Conservation (phyloP, 2,797 vertebrate species). For the Alcedo atthis region DNA sequence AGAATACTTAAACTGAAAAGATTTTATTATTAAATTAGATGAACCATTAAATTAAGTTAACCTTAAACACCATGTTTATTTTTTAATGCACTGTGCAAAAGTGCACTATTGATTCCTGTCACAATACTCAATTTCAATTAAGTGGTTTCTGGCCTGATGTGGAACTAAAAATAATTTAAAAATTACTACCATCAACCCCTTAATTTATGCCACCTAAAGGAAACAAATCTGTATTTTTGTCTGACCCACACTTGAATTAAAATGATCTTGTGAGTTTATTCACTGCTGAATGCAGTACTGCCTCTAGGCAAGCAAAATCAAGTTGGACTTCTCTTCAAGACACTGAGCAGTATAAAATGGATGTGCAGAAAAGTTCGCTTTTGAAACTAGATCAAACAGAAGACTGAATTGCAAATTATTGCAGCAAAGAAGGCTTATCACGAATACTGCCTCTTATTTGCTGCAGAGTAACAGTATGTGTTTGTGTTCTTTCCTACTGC, state of each 20-base stretch:
- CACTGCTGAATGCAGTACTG: slow-evolving; percentile 64
- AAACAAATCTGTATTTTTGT: slow-evolving; percentile 85
- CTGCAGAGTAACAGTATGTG: slow-evolving; percentile 74
- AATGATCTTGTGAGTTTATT: slow-evolving; percentile 74
- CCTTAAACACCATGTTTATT: slow-evolving; percentile 28
- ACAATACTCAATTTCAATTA: slow-evolving; percentile 4
- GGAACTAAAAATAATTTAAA: slow-evolving; percentile 20
- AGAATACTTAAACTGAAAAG: not conserved
- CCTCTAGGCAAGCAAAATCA: slow-evolving; percentile 61
- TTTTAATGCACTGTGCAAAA: slow-evolving; percentile 6
- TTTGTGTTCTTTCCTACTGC: slow-evolving; percentile 70
- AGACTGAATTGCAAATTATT: slow-evolving; percentile 74
- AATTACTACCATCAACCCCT: slow-evolving; percentile 31
- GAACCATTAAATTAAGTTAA: not conserved
- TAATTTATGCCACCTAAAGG: slow-evolving; percentile 69
- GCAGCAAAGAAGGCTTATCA: slow-evolving; percentile 70
- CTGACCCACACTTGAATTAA: slow-evolving; percentile 81
- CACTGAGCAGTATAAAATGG: slow-evolving; percentile 79
- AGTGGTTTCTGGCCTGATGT: not conserved
- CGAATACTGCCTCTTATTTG: slow-evolving; percentile 74
- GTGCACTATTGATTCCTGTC: not conserved
- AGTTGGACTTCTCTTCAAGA: slow-evolving; percentile 75
- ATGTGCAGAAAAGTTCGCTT: slow-evolving; percentile 61
- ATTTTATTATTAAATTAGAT: not conserved
- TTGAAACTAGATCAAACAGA: slow-evolving; percentile 61